These are phyloP conservation scores for Picus viridis DNA, from an alignment of 2,797 vertebrate species.

Conservation along the genomic window DNA sequence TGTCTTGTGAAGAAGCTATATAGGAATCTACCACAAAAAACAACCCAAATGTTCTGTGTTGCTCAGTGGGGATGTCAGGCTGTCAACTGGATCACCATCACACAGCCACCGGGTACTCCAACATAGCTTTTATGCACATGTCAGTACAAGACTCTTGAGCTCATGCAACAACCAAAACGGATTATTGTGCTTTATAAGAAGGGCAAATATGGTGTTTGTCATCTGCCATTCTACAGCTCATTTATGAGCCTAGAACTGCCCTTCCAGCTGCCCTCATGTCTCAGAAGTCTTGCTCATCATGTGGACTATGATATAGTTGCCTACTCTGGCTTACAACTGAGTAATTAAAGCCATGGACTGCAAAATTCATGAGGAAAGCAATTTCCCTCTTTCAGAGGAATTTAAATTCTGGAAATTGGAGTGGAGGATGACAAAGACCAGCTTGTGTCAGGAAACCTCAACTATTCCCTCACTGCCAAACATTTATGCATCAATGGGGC, in stretches of 20 bases:
- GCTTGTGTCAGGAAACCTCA: not conserved
- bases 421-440: not conserved
- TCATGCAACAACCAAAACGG: not conserved
- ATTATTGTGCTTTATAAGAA: not conserved
- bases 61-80: not conserved
- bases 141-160: not conserved
- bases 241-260: not conserved
- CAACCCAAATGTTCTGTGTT: not conserved
- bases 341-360: not conserved
- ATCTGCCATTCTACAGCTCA: not conserved
- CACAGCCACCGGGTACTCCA: rapidly evolving
- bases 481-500: not conserved
- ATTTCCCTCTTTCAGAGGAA: rapidly evolving
- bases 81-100: not conserved
- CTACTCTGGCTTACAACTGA: not conserved
- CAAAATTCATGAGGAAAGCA: not conserved
- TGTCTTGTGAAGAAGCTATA: not conserved
- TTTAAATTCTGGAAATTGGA: not conserved
- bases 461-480: not conserved
- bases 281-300: not conserved
- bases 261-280: not conserved
- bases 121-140: not conserved
- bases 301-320: not conserved
- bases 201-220: not conserved
- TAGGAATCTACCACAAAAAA: not conserved